Evolutionary conservation across 2,797 vertebrate species (phyloP).

Genomic region (Octomys mimax): DNA sequence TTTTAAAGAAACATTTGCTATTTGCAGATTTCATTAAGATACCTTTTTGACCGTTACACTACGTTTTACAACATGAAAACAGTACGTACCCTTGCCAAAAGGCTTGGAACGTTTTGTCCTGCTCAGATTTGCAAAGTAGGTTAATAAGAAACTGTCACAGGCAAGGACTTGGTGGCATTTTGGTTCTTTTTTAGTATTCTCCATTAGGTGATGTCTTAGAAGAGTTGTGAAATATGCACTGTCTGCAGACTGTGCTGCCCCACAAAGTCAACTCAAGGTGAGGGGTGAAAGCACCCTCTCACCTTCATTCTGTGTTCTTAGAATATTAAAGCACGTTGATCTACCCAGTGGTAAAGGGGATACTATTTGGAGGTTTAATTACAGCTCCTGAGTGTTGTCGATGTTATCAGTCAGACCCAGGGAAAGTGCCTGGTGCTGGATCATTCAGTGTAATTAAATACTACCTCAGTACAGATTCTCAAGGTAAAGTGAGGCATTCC

Average conservation of each 20-base stretch:
- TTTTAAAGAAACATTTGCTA: not conserved
- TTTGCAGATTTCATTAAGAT: conserved; percentile 42
- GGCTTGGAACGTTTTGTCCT: not conserved
- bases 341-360: conserved; percentile 79
- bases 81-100: not conserved
- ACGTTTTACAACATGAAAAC: conserved; percentile 16
- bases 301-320: conserved; percentile 73
- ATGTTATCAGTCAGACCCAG: conserved; percentile 85
- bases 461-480: conserved; percentile 79
- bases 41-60: conserved; percentile 23
- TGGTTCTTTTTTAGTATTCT: conserved; percentile 57
- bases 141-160: conserved; percentile 61
- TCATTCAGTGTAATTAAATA: conserved; percentile 86
- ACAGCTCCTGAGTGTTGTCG: conserved; percentile 88
- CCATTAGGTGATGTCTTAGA: conserved; percentile 62
- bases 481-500: conserved; percentile 83
- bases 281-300: conserved; percentile 78
- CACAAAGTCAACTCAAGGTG: conserved; percentile 85
- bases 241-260: conserved; percentile 64
- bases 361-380: conserved; percentile 88
- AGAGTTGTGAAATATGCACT: conserved; percentile 68
- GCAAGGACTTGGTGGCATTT: not conserved
- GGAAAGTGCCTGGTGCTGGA: conserved; percentile 78
- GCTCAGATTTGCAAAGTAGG: conserved; percentile 40
- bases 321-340: conserved; percentile 83